Evolutionary conservation across 2,797 vertebrate species (phyloP), one percentile per base, ranked within the genome.

Genomic region (Tadarida brasiliensis): DNA sequence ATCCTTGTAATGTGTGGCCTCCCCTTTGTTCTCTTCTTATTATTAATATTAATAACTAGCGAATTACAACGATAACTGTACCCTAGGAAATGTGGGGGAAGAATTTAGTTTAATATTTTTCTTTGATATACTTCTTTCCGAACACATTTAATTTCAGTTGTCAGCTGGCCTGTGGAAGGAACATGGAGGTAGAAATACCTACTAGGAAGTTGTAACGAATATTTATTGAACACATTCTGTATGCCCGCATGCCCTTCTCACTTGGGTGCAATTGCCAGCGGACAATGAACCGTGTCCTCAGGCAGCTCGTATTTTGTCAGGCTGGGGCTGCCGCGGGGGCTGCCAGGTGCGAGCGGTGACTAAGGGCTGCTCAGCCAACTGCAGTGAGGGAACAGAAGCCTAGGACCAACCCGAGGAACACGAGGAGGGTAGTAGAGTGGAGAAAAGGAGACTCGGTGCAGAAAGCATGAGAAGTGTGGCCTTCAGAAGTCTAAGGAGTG

Each of bases 221-320:
- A 54, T 12, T 35, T 61, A 28, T 14, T 5, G 51, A 78, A 56
- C 44, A 54, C 1, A 14, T 44, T 56, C 33, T n/a, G 3, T 11
- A 15, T 56, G 51, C 49, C 22, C 73, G 15, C 35, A 6, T 9
- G 12, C 22, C 59, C 16, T 71, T 47, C 33, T 87, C 67, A 19
- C 28, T 73, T 28, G 44, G 54, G 12, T 47, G 22, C 57, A 30
- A 0, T 19, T 44, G 2, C 20, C 22, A 47, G 0, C 19, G 30
- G 61, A 73, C 0, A 4, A 19, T 2, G 30, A 35, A 11, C 28
- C 0, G 3, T 19, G 12, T 4, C 7, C 5, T 24, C 5, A 1
- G 3, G 77, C 71, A 35, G 33, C 49, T 24, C 49, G 11, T 54
- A 1, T 24, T 15, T 12, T 44, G 33, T 33, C 87, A 26, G 44